Evolutionary conservation across 2,888 invertebrate species (phyloP), one percentile per base, ranked within the genome.

Genomic region (Pandemis cinnamomeana): DNA sequence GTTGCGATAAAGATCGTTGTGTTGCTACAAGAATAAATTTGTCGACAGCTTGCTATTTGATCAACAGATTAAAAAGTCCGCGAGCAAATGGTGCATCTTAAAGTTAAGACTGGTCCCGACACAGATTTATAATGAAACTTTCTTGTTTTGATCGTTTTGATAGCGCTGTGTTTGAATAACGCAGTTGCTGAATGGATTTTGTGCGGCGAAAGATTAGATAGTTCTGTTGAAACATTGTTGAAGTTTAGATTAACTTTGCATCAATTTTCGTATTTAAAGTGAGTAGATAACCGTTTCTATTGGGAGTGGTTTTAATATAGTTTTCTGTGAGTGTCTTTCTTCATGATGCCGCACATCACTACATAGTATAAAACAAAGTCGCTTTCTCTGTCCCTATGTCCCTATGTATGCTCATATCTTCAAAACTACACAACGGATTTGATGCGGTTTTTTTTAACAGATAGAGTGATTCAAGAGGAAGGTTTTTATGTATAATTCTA

Each of bases 1-100:
- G 81, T 82, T 55, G 80, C 84, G 91, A 91, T 91, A 87, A 89
- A 85, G 85, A 91, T 91, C 90, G 68, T 46, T 68, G 75, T 74
- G 80, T 79, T 87, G 87, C 86, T 88, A 87, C 89, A 86, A 85
- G 89, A 91, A 91, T 91, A 91, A 91, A 91, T 90, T 91, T 91
- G 89, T 90, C 90, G 87, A 87, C 90, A 85, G 86, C 85, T 85
- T 83, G 78, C 85, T 89, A 89, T 92, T 91, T 91, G 91, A 92
- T 91, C 90, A 86, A 86, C 84, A 91, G 91, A 92, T 91, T 91
- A 91, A 88, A 89, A 89, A 89, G 83, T 86, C 85, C 83, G 82
- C 80, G 79, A 84, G 87, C 86, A 86, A 89, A 88, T 87, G 88
- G 86, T 84, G 87, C 86, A 87, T 87, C 87, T 87, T 84, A 84